These are phyloP conservation scores for Aldabrachelys gigantea DNA, from an alignment of 2,113 vertebrate genomes.

Conservation along the genomic window DNA sequence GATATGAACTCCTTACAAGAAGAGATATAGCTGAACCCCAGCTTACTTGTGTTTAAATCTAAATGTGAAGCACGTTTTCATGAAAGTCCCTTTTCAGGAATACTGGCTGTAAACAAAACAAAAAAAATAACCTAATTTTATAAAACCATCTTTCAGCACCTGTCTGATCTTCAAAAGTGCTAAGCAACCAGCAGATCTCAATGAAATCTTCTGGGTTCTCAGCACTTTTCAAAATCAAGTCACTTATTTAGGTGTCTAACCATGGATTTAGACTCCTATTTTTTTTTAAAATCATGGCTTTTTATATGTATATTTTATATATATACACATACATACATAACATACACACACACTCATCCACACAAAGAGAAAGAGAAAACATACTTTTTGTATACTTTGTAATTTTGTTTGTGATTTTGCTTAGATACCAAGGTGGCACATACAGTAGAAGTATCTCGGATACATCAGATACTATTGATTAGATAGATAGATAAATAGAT, in stretches of 20 bases:
- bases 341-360: not conserved
- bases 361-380: not conserved
- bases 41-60: accelerated
- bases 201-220: not conserved
- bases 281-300: not conserved
- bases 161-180: not conserved
- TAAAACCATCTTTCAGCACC: not conserved
- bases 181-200: not conserved
- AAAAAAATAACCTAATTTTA: not conserved
- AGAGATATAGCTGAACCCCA: not conserved
- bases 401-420: not conserved
- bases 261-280: not conserved
- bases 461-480: not conserved
- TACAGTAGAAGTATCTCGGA: not conserved
- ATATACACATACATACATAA: not conserved
- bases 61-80: not conserved
- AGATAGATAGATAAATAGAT: not conserved
- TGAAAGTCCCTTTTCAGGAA: not conserved
- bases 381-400: not conserved
- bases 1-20: not conserved
- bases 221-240: not conserved
- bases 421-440: not conserved
- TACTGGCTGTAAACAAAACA: not conserved
- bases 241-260: not conserved
- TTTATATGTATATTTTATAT: not conserved